These are phyloP conservation scores for Ranitomeya imitator DNA, from an alignment of 2,113 vertebrate species.

Conservation along the genomic window DNA sequence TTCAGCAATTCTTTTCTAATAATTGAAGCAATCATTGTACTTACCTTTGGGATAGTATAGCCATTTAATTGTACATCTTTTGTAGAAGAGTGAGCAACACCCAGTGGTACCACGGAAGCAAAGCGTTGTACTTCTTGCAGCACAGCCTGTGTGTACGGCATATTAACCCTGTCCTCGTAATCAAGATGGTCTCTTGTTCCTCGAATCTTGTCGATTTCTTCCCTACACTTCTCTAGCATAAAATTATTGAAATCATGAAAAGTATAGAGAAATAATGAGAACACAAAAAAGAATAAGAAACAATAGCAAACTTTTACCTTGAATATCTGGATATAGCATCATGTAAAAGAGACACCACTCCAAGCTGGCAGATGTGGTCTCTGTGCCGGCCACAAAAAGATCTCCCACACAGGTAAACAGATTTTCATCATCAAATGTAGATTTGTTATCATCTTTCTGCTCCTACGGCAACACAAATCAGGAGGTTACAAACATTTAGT, in stretches of 20 bases:
- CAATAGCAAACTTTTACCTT: not conserved
- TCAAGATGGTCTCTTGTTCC: not conserved
- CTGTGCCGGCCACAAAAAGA: slow-evolving; percentile 33
- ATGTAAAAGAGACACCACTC: slow-evolving; percentile 29
- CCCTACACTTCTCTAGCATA: slow-evolving; percentile 35
- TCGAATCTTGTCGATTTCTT: slow-evolving; percentile 47
- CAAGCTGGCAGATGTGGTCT: slow-evolving; percentile 21
- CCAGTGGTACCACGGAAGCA: slow-evolving; percentile 66
- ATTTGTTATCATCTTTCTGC: slow-evolving; percentile 16
- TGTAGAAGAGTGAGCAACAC: slow-evolving; percentile 49
- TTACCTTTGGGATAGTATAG: slow-evolving; percentile 70
- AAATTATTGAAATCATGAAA: not conserved
- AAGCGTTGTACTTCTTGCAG: slow-evolving; percentile 71
- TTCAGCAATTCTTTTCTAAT: not conserved
- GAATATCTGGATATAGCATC: slow-evolving; percentile 34
- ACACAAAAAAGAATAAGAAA: not conserved
- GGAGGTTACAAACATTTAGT: not conserved
- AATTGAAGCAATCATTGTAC: not conserved
- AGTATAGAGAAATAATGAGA: not conserved
- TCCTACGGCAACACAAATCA: not conserved
- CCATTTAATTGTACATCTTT: slow-evolving; percentile 56
- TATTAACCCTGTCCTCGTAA: slow-evolving; percentile 14
- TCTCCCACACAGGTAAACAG: slow-evolving; percentile 3
- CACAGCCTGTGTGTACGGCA: slow-evolving; percentile 62
- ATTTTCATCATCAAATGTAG: slow-evolving; percentile 47